A percentile compares a stretch with the other conserved stretches of the same genome.
These are phyloP conservation scores for Hermaeophaga mercurialis DNA, from an alignment of 2,888 invertebrate species.

Conservation along the genomic window DNA sequence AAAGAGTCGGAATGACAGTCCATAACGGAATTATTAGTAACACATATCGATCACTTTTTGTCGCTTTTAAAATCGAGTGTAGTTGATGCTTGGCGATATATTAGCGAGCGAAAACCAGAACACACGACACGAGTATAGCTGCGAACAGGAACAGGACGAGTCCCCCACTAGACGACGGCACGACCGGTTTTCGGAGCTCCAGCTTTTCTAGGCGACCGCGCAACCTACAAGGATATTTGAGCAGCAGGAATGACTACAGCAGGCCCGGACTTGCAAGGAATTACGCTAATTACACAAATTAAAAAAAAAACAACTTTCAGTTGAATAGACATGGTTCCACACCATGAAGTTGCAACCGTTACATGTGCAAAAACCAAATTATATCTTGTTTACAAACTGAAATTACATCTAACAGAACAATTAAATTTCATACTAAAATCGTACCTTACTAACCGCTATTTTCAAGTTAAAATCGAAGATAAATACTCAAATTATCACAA, in stretches of 20 bases:
- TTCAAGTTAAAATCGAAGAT: too few species aligned
- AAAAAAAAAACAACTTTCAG: too few species aligned
- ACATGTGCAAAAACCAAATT: too few species aligned
- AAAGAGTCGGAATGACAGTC: slow-evolving; percentile 27
- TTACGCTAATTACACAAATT: slow-evolving; percentile 19
- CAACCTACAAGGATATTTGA: slow-evolving; percentile 37
- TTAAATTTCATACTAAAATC: too few species aligned
- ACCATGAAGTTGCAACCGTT: too few species aligned
- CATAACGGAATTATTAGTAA: slow-evolving; percentile 29
- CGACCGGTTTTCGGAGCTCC: slow-evolving; percentile 35
- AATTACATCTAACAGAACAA: too few species aligned
- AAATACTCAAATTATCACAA: too few species aligned
- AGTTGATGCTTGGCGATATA: slow-evolving; percentile 6
- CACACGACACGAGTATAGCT: slow-evolving; percentile 24
- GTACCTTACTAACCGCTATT: too few species aligned
- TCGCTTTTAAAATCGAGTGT: neutral
- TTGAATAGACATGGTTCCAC: too few species aligned
- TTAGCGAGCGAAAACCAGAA: slow-evolving; percentile 17
- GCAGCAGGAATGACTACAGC: slow-evolving; percentile 33
- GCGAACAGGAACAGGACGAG: slow-evolving; percentile 24
- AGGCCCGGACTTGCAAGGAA: slow-evolving; percentile 28
- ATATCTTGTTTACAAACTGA: too few species aligned
- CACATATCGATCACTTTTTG: slow-evolving; percentile 20
- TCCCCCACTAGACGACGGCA: slow-evolving; percentile 35
- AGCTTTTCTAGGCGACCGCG: slow-evolving; percentile 43